Percentiles rank a stretch among this genome's conserved stretches.
Conservation (phyloP, 2,888 invertebrate genomes). For the Cryptocheilus praepositus region DNA sequence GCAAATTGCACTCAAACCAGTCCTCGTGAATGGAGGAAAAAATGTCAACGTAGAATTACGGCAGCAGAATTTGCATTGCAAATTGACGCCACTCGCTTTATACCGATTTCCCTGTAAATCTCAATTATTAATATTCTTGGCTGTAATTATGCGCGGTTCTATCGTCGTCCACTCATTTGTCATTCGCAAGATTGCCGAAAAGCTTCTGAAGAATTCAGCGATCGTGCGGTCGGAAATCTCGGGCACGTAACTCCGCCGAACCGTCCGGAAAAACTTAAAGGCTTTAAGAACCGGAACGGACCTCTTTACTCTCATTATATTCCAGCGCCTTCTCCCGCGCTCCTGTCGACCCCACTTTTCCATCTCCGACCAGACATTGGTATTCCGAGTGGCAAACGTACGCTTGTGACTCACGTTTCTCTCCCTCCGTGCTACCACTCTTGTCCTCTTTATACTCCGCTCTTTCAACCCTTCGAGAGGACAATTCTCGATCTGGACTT, state of each 20-base stretch:
- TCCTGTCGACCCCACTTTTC: not conserved
- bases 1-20: not conserved
- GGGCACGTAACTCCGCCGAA: not conserved
- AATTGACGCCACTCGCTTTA: no score
- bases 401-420: slow-evolving; percentile 36
- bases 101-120: no score
- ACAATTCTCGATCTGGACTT: slow-evolving; percentile 15
- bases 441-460: not conserved
- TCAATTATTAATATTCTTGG: no score
- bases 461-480: not conserved
- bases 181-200: no score
- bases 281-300: slow-evolving; percentile 18
- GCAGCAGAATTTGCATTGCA: no score
- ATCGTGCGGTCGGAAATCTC: no score
- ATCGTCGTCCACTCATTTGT: no score
- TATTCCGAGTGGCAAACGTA: slow-evolving; percentile 18
- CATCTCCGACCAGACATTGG: slow-evolving; percentile 14
- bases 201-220: no score
- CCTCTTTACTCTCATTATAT: slow-evolving; percentile 33
- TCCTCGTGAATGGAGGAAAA: no score
- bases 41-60: no score
- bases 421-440: slow-evolving; percentile 43
- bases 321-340: not conserved
- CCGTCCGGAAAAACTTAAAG: slow-evolving; percentile 10
- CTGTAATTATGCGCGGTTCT: no score